Percentiles rank a stretch among this genome's conserved stretches.
phyloP scores from a whole-genome alignment of 2,113 vertebrate genomes.

The Carassius gibelio region DNA sequence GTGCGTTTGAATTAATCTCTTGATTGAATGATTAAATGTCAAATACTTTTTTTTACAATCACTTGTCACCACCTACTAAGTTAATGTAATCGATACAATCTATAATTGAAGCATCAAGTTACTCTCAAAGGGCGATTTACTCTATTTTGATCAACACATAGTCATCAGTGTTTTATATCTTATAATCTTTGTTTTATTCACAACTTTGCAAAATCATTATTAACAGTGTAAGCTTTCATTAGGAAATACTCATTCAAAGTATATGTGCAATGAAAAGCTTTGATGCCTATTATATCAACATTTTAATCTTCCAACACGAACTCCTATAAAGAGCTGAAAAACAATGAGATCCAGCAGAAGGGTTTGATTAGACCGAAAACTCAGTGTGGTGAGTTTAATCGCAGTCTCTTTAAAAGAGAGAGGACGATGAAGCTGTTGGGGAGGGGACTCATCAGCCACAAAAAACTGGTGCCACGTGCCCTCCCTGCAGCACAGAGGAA shows the following conservation, averaged over 20 bases:
- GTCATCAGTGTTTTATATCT: background rate
- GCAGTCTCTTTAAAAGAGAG: conserved; percentile 35
- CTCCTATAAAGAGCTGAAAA: conserved; percentile 23
- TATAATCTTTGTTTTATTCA: too few species aligned
- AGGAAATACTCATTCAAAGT: background rate
- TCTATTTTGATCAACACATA: background rate
- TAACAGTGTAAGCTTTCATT: background rate
- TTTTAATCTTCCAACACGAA: conserved; percentile 37
- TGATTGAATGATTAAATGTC: background rate
- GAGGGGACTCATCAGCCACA: background rate
- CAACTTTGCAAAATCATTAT: too few species aligned
- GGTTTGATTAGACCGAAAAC: conserved; percentile 26
- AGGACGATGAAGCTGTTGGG: conserved; percentile 31
- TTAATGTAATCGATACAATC: background rate
- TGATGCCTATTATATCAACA: conserved; percentile 39
- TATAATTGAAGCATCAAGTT: background rate
- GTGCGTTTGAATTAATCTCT: background rate
- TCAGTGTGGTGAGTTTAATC: conserved; percentile 48
- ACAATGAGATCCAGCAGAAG: conserved; percentile 52
- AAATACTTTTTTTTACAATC: background rate
- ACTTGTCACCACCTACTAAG: background rate
- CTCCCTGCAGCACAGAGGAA: background rate
- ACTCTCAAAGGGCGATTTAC: background rate
- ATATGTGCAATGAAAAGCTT: conserved; percentile 11
- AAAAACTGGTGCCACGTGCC: background rate